These are phyloP conservation scores for Ophion obscuratus DNA, from an alignment of 2,888 invertebrate species.

Conservation along the genomic window DNA sequence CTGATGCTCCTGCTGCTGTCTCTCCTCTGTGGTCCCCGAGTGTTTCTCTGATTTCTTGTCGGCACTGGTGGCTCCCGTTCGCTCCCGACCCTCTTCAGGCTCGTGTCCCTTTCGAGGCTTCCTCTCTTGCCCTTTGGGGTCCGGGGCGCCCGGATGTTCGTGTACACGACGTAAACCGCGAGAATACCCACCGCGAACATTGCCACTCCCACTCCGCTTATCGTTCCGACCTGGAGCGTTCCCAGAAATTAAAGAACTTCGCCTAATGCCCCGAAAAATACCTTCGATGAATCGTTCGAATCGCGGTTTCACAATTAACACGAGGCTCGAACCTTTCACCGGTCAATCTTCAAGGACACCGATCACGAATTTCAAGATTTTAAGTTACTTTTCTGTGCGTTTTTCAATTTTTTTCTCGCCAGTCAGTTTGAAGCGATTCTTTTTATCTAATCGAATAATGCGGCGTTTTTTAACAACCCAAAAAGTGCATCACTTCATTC, in stretches of 20 bases:
- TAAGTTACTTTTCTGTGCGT: no score
- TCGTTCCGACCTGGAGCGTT: constrained; percentile 76
- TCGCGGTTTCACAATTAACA: no score
- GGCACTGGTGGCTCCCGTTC: constrained; percentile 73
- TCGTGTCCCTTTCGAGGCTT: constrained; percentile 74
- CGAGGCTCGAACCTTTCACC: no score
- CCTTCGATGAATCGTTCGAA: background rate
- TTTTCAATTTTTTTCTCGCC: no score
- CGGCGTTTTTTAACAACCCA: no score
- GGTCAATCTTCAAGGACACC: no score
- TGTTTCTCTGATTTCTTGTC: constrained; percentile 63
- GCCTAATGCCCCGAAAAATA: constrained; percentile 11
- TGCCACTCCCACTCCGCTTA: constrained; percentile 80
- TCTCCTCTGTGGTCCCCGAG: constrained; percentile 73
- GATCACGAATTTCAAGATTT: no score
- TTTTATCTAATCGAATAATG: no score
- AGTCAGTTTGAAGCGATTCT: no score
- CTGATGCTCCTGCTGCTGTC: constrained; percentile 79
- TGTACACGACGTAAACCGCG: constrained; percentile 80
- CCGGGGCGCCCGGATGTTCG: constrained; percentile 79
- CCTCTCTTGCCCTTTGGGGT: constrained; percentile 72
- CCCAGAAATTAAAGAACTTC: constrained; percentile 53
- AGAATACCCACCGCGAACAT: constrained; percentile 81
- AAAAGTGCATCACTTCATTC: no score
- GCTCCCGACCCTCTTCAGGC: constrained; percentile 77